Evolutionary conservation across 2,888 invertebrate species (phyloP).

Genomic region (Luffia ferchaultella): DNA sequence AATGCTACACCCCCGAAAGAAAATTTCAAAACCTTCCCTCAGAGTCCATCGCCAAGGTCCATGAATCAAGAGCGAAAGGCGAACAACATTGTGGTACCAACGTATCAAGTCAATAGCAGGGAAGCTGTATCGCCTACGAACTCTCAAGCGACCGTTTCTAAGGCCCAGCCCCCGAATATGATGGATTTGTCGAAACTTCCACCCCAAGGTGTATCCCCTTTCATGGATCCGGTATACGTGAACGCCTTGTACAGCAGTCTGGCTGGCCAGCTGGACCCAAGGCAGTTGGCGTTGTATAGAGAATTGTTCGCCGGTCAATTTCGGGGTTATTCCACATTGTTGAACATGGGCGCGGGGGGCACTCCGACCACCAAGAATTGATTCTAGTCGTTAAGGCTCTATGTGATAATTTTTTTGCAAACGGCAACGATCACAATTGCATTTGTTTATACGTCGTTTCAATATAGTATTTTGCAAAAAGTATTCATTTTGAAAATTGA

Average conservation of each 20-base stretch:
- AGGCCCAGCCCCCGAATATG: slow-evolving; percentile 12
- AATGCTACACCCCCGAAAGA: slow-evolving; percentile 45
- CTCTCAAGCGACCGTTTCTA: slow-evolving; percentile 28
- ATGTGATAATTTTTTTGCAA: slow-evolving; percentile 10
- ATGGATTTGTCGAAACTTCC: slow-evolving; percentile 27
- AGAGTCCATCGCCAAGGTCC: slow-evolving; percentile 5
- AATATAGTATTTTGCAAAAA: too few relatives aligned
- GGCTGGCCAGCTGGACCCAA: slow-evolving; percentile 44
- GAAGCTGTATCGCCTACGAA: slow-evolving; percentile 37
- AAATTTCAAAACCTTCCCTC: slow-evolving; percentile 19
- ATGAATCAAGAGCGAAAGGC: slow-evolving; percentile 1
- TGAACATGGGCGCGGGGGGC: slow-evolving; percentile 30
- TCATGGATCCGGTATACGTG: slow-evolving; percentile 48
- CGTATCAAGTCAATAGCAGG: slow-evolving; percentile 32
- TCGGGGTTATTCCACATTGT: slow-evolving; percentile 35
- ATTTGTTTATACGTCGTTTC: slow-evolving; percentile 3
- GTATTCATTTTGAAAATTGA: too few relatives aligned
- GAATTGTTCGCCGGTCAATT: slow-evolving; percentile 47
- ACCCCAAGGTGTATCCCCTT: slow-evolving; percentile 25
- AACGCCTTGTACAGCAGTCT: slow-evolving; percentile 42
- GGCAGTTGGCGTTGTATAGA: slow-evolving; percentile 49
- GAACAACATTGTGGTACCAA: slow-evolving; percentile 35
- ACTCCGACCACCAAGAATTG: slow-evolving; percentile 56
- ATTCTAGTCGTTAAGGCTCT: slow-evolving; percentile 20
- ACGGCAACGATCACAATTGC: slow-evolving; percentile 12